Evolutionary conservation across 2,888 invertebrate species (phyloP).

Genomic region (Pachliopta kotzebuea): DNA sequence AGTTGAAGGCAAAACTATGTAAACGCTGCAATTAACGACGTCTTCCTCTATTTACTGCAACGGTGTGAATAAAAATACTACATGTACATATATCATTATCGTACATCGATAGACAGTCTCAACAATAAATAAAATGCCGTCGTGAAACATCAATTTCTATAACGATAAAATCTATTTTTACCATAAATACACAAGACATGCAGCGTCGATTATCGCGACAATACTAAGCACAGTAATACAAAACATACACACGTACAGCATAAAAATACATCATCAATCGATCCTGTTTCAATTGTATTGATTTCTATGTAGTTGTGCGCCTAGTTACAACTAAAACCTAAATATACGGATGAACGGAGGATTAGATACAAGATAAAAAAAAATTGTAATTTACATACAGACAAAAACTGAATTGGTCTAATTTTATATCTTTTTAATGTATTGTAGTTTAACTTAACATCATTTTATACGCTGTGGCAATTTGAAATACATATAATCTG

Average conservation of each 20-base stretch:
- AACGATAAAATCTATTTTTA: constrained; percentile 21
- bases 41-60: constrained; percentile 2
- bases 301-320: not conserved
- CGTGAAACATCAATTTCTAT: constrained; percentile 13
- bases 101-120: not conserved
- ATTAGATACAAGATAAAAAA: too few relatives aligned
- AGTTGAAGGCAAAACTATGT: not conserved
- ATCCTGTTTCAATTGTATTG: constrained; percentile 6
- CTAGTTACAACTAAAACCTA: not conserved
- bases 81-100: not conserved
- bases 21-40: not conserved
- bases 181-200: constrained; percentile 1
- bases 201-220: constrained; percentile 8
- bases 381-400: too few relatives aligned
- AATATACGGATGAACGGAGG: too few relatives aligned
- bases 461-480: too few relatives aligned
- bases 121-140: constrained; percentile 6
- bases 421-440: too few relatives aligned
- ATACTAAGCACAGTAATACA: not conserved
- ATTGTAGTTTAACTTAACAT: too few relatives aligned
- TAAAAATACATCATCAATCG: constrained; percentile 1
- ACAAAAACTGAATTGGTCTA: too few relatives aligned
- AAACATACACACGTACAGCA: not conserved
- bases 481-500: too few relatives aligned
- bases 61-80: constrained; percentile 8